Base-by-base conservation (phyloP, 1,140 invertebrate genomes). In the Diachasmimorpha longicaudata region DNA sequence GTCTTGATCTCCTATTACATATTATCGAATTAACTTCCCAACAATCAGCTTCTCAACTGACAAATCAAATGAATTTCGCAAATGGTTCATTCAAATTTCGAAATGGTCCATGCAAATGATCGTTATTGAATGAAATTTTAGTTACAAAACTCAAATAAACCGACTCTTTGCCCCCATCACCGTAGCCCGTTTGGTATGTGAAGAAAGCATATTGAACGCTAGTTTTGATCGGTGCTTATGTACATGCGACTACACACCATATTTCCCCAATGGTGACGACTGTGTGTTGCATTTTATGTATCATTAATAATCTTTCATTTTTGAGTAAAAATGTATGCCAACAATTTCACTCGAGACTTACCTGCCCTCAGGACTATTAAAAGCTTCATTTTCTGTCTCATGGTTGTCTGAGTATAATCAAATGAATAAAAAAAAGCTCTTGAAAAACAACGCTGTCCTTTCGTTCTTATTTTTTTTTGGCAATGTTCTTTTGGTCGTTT, bases 1-100 rank as follows among this genome's bases (percentile, higher is more conserved):
- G 92, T 91, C 85, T 94, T 94, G 76, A 95, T 93, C 89, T 96
- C 95, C 95, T 96, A 85, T 78, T 77, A 74, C 21, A 25, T n/a
- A 69, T 13, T 14, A 46, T 75, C 31, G 42, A 13, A 37, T 71
- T 48, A 70, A 58, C 44, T 2, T 0, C 23, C 25, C 4, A 52
- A 8, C 16, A 52, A 52, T 16, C 6, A 9, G 14, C 9, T 2
- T 8, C 19, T 14, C 14, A 52, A 52, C n/a, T 42, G n/a, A 52
- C 4, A 52, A 52, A 52, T 52, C 48, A 52, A 52, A 52, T 52
- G 48, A n/a, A 52, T 19, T 52, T 52, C 16, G 48, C 48, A 52
- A 52, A 52, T 52, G 48, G 16, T 16, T 52, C 14, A 52, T 52
- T 52, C 48, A n/a, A 52, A 8, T 52, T n/a, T 16, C 16, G 9